Evolutionary conservation across 1,140 invertebrate genomes (phyloP).

Genomic region (Ylistrum balloti): DNA sequence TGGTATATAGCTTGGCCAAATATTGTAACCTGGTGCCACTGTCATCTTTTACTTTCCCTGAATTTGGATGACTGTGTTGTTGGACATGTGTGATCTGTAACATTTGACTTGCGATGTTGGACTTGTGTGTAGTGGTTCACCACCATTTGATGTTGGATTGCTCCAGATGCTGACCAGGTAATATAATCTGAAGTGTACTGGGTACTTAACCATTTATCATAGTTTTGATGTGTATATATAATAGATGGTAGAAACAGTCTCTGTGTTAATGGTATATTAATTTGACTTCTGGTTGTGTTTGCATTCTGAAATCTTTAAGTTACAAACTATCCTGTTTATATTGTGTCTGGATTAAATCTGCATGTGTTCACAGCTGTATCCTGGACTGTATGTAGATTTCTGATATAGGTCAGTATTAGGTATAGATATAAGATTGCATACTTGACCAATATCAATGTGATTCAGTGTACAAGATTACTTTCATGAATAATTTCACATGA

Average conservation of each 20-base stretch:
- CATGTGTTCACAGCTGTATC: neutral
- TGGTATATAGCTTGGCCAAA: no score
- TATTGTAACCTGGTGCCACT: no score
- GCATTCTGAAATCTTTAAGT: neutral
- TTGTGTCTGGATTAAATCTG: neutral
- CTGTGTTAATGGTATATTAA: neutral
- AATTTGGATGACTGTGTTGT: neutral
- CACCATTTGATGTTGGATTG: neutral
- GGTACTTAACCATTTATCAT: neutral
- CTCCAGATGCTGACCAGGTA: conserved; percentile 31
- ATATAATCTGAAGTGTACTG: neutral
- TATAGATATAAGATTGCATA: neutral
- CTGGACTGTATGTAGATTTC: neutral
- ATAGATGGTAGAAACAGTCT: neutral
- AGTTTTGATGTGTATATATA: conserved; percentile 14
- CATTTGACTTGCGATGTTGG: no score
- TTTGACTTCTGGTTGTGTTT: neutral
- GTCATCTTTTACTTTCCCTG: neutral
- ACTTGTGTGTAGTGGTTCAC: no score
- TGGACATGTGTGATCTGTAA: neutral
- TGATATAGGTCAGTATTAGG: neutral
- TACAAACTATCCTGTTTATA: neutral
- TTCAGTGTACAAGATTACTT: no score
- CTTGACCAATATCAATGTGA: neutral
- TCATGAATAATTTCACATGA: no score